Base-by-base conservation (phyloP, 2,797 vertebrate species). In the Phrynocephalus vlangalii region DNA sequence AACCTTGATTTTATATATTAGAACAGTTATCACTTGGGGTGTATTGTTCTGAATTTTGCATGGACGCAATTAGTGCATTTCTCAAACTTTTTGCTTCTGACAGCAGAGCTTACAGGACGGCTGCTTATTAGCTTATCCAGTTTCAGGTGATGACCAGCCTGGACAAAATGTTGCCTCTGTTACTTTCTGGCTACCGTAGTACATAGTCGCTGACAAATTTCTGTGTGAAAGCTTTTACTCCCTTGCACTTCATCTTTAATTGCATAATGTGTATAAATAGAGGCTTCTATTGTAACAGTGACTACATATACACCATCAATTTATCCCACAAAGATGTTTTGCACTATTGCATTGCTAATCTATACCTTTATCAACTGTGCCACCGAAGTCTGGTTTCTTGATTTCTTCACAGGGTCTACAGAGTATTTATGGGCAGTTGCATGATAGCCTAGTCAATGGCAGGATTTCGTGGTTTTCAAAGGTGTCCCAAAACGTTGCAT, bases 161-260 rank as follows among this genome's bases (percentile, higher is more conserved):
- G 0, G 86, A 82, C 84, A 88, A 6, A 93, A 86, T 89, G 89
- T 93, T 89, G 20, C 90, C 84, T 60, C 71, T 6, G 30, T 30
- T 83, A 1, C 88, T 88, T 91, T 83, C 88, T 82, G 90, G 94
- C 95, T 96, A 94, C 82, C 2, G 0, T 90, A 86, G 87, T 1
- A 83, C 79, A 85, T 93, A 90, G 90, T 93, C 89, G 90, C 91
- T 95, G 90, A 82, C 86, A 86, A 90, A 86, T 92, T 92, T 71
- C 0, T 87, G 80, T 90, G 94, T 93, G 93, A 92, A 93, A 91
- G 96, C 96, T 96, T 95, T 86, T 85, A 86, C 90, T 93, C 90
- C 93, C 88, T 91, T 85, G 92, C 94, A 82, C 90, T 90, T 91
- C 86, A 86, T 79, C 87, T 90, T 96, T 95, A 95, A 56, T 71